phyloP scores from a whole-genome alignment of 2,113 vertebrate species.

The Arvicanthis niloticus region DNA sequence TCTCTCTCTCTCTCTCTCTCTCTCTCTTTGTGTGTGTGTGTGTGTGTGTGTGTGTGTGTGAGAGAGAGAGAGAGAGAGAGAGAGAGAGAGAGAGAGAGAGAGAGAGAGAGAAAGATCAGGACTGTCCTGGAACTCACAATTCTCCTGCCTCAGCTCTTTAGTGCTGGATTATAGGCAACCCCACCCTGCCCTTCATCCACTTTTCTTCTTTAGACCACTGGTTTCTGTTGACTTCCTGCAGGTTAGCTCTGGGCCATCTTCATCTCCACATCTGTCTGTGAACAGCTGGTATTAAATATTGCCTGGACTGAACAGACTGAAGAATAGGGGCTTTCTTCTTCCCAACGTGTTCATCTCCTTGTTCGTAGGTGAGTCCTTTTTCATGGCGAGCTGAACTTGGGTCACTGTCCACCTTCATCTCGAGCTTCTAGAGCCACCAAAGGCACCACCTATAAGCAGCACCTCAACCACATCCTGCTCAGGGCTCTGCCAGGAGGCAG shows the following conservation, averaged over 20 bases:
- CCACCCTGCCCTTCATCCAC: not conserved
- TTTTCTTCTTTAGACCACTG: slow-evolving; percentile 47
- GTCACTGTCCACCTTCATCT: not conserved
- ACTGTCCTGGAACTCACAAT: not conserved
- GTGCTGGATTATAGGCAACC: not conserved
- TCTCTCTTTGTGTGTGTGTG: not conserved
- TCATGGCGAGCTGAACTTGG: not conserved
- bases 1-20: not conserved
- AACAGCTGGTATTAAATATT: not conserved
- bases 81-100: no score
- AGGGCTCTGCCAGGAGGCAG: not conserved
- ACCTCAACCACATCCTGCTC: not conserved
- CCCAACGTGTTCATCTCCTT: not conserved
- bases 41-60: not conserved
- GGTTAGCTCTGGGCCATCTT: not conserved
- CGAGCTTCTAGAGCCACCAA: not conserved
- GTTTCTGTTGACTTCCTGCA: not conserved
- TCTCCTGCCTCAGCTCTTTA: not conserved
- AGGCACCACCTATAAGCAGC: not conserved
- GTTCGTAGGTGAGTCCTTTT: not conserved
- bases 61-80: no score
- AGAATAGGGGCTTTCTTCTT: slow-evolving; percentile 18
- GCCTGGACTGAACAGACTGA: not conserved
- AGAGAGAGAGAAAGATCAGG: no score
- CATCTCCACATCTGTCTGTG: not conserved